These are phyloP conservation scores for Busseola fusca DNA, from an alignment of 2,888 invertebrate genomes.

Conservation along the genomic window DNA sequence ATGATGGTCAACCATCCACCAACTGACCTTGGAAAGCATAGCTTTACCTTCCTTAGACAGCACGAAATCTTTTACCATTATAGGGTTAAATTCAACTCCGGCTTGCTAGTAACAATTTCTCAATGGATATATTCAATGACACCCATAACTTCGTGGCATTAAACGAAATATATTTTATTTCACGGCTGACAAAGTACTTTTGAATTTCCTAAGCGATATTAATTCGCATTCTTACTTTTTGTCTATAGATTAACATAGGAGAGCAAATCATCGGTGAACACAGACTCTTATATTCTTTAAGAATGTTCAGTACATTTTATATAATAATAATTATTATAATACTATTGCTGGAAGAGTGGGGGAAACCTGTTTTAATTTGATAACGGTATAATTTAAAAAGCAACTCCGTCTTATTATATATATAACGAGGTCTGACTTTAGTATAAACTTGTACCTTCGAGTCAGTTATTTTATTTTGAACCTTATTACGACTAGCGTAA, in stretches of 20 bases:
- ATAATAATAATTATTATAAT: conserved; percentile 3
- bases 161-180: conserved; percentile 19
- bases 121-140: neutral
- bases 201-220: neutral
- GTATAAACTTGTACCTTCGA: neutral
- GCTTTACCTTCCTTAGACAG: neutral
- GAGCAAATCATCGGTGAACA: conserved; percentile 17
- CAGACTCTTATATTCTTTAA: neutral
- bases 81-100: neutral
- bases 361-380: neutral
- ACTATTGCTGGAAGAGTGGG: neutral
- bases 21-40: no score
- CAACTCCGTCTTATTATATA: neutral
- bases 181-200: conserved; percentile 15
- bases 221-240: neutral
- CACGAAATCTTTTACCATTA: neutral
- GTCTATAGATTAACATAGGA: neutral
- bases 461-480: neutral
- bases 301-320: conserved; percentile 11
- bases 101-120: neutral
- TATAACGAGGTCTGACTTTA: neutral
- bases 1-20: neutral
- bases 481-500: neutral
- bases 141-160: neutral
- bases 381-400: neutral